Evolutionary conservation across 1,140 invertebrate genomes (phyloP).

Genomic region (Brevipalpus yothersi): DNA sequence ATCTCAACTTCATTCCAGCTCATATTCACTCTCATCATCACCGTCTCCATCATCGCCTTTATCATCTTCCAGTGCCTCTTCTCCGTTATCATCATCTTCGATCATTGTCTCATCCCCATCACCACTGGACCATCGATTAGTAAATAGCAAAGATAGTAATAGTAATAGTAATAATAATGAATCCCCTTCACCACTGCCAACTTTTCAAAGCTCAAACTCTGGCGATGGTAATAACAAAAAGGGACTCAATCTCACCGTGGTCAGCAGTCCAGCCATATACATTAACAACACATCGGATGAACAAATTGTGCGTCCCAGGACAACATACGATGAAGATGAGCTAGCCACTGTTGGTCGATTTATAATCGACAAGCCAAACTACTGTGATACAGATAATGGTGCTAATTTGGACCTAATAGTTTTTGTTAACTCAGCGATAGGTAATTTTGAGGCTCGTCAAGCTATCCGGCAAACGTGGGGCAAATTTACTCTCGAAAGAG

Average conservation of each 20-base stretch:
- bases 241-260: background rate
- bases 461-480: conserved; percentile 62
- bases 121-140: no score
- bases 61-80: background rate
- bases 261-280: background rate
- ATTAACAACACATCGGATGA: background rate
- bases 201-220: no score
- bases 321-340: background rate
- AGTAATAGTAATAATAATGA: no score
- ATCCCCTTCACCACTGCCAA: no score
- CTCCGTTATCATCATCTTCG: background rate
- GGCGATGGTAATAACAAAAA: background rate
- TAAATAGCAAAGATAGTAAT: no score
- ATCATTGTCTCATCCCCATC: background rate
- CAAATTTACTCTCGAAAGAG: conserved; percentile 10
- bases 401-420: conserved; percentile 27
- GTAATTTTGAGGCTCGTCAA: conserved; percentile 32
- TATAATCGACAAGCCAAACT: conserved; percentile 5
- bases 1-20: background rate
- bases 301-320: background rate
- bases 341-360: background rate
- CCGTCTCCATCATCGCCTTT: background rate
- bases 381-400: conserved; percentile 7
- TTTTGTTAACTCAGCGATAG: conserved; percentile 40
- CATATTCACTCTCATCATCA: background rate